Conservation (phyloP, 1,140 invertebrate genomes). For the Laupala kohalensis region DNA sequence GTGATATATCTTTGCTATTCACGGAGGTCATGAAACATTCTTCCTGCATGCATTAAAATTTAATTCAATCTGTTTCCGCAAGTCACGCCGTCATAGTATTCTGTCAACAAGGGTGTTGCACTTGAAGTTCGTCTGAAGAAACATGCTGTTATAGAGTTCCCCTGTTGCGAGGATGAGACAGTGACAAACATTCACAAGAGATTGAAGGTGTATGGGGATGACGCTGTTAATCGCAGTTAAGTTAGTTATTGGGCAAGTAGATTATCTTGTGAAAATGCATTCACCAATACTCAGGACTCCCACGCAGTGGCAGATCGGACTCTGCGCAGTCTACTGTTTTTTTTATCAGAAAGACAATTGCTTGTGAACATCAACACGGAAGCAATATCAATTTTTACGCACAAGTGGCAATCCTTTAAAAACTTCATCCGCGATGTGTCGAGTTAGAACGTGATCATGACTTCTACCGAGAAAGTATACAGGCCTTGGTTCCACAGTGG, state of each 20-base stretch:
- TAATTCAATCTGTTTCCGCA: not conserved
- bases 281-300: too few relatives aligned
- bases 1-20: not conserved
- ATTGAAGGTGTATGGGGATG: not conserved
- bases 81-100: not conserved
- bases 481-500: too few relatives aligned
- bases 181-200: conserved; percentile 1
- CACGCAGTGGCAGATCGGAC: too few relatives aligned
- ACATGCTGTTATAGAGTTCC: not conserved
- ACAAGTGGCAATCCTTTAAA: too few relatives aligned
- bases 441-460: too few relatives aligned
- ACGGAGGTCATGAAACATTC: not conserved
- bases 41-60: not conserved
- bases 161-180: not conserved
- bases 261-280: not conserved
- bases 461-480: too few relatives aligned
- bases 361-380: too few relatives aligned
- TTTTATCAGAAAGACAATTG: too few relatives aligned
- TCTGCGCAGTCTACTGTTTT: too few relatives aligned
- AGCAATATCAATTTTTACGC: too few relatives aligned
- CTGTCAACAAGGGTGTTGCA: not conserved
- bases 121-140: not conserved
- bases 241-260: not conserved
- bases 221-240: not conserved
- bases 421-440: too few relatives aligned